Percentiles rank a stretch among this genome's conserved stretches.
These are phyloP conservation scores for Sinelater perroti DNA, from an alignment of 2,888 invertebrate species.

Conservation along the genomic window DNA sequence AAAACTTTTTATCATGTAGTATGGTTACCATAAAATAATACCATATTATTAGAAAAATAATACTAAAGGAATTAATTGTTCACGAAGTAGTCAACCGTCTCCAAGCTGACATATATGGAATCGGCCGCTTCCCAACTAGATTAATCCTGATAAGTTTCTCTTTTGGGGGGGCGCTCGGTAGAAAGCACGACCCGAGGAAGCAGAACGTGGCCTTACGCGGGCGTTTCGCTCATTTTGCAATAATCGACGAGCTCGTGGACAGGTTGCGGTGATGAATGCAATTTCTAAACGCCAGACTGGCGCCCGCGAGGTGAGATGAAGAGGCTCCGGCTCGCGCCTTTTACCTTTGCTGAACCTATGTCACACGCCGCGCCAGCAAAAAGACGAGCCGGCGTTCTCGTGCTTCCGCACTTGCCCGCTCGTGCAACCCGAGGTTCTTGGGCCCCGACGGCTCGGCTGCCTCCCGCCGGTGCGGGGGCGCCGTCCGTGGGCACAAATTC, in stretches of 20 bases:
- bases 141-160: too few relatives aligned
- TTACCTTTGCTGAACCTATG: conserved; percentile 29
- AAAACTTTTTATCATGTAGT: too few relatives aligned
- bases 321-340: conserved; percentile 33
- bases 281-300: conserved; percentile 55
- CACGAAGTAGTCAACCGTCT: too few relatives aligned
- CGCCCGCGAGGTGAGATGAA: conserved; percentile 55
- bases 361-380: conserved; percentile 12
- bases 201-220: conserved; percentile 12
- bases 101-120: too few relatives aligned
- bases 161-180: conserved; percentile 4
- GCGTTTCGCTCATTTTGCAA: conserved; percentile 44
- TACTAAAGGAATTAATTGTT: too few relatives aligned
- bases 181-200: conserved; percentile 15
- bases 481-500: conserved; percentile 16
- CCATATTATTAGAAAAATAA: too few relatives aligned
- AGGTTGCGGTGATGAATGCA: conserved; percentile 54
- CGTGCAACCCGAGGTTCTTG: too few relatives aligned
- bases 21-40: too few relatives aligned
- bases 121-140: too few relatives aligned
- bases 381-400: conserved; percentile 11
- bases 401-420: conserved; percentile 7
- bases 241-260: conserved; percentile 55
- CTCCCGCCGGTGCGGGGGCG: not conserved
- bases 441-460: not conserved